Percentiles rank a stretch among this genome's conserved stretches.
These are phyloP conservation scores for Philopedon plagiatum DNA, from an alignment of 2,888 invertebrate species.

Conservation along the genomic window DNA sequence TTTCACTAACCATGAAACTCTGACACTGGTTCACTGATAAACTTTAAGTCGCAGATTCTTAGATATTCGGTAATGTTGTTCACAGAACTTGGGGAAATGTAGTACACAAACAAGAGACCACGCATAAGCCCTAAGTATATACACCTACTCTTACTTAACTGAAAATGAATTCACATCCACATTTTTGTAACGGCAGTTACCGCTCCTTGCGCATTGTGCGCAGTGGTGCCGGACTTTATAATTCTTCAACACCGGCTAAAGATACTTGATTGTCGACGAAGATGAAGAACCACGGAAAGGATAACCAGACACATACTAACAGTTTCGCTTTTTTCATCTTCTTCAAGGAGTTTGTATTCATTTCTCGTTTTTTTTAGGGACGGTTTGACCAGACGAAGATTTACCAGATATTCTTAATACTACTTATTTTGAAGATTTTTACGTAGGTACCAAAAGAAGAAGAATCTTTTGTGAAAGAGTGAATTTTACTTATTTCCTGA, in stretches of 20 bases:
- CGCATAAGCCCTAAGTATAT: constrained; percentile 31
- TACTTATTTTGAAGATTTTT: no score
- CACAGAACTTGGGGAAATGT: constrained; percentile 16
- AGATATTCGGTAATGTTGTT: constrained; percentile 18
- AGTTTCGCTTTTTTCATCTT: neutral
- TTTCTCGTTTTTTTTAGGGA: neutral
- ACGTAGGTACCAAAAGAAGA: no score
- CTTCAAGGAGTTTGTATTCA: neutral
- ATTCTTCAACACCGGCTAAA: constrained; percentile 29
- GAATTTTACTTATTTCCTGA: no score
- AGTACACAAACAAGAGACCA: constrained; percentile 27
- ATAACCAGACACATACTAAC: constrained; percentile 3
- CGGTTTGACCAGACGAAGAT: no score
- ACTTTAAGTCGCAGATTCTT: constrained; percentile 34
- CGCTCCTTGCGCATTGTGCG: constrained; percentile 58
- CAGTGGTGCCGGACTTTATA: constrained; percentile 43
- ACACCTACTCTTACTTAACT: constrained; percentile 52
- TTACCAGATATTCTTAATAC: no score
- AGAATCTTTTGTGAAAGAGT: no score
- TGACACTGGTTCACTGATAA: constrained; percentile 35
- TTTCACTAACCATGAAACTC: constrained; percentile 40
- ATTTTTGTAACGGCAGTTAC: constrained; percentile 63
- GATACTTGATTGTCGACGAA: constrained; percentile 5
- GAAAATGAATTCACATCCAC: constrained; percentile 58
- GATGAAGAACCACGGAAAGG: no score